A percentile compares a stretch with the other conserved stretches of the same genome.
These are phyloP conservation scores for Antheraea assamensis DNA, from an alignment of 2,888 invertebrate genomes.

Conservation along the genomic window DNA sequence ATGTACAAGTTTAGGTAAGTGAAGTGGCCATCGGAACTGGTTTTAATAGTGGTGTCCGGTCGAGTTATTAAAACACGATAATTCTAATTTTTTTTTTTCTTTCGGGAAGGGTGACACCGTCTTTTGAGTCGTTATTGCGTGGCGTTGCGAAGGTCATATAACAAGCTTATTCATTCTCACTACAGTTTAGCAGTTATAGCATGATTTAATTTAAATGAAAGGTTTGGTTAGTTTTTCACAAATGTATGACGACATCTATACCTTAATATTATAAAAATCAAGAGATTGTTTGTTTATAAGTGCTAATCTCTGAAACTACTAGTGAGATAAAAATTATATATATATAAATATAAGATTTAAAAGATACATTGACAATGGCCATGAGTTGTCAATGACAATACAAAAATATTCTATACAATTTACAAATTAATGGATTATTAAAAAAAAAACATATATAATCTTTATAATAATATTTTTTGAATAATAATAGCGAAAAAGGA, in stretches of 20 bases:
- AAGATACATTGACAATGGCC: too few relatives aligned
- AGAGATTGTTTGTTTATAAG: too few relatives aligned
- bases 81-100: constrained; percentile 44
- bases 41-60: constrained; percentile 53
- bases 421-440: too few relatives aligned
- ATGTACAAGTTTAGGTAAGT: constrained; percentile 64
- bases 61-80: constrained; percentile 78
- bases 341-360: too few relatives aligned
- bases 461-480: too few relatives aligned
- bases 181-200: background rate
- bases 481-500: too few relatives aligned
- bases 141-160: background rate
- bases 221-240: background rate
- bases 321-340: too few relatives aligned
- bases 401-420: too few relatives aligned
- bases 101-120: constrained; percentile 37
- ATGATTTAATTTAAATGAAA: background rate
- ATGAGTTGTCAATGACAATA: too few relatives aligned
- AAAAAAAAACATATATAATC: too few relatives aligned
- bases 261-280: too few relatives aligned
- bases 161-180: background rate
- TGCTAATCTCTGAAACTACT: too few relatives aligned
- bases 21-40: constrained; percentile 65
- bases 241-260: background rate
- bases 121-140: background rate